Evolutionary conservation across 2,113 vertebrate genomes (phyloP).

Genomic region (Marmota monax): DNA sequence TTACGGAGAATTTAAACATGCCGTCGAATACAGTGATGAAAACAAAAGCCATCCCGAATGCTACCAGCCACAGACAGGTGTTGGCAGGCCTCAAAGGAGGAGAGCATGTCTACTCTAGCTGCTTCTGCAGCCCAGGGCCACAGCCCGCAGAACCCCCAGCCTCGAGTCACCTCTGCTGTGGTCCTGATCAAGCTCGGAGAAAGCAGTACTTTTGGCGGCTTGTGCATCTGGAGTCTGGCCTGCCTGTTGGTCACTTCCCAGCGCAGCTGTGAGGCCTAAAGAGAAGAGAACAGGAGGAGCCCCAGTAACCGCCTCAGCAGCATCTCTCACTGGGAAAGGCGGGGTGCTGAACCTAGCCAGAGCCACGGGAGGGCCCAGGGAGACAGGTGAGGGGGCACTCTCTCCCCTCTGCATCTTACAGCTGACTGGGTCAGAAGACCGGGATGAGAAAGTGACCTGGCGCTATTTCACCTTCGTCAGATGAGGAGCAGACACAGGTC

Average conservation of each 20-base stretch:
- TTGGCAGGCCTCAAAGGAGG: neutral
- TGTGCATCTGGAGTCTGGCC: neutral
- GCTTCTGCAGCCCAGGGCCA: neutral
- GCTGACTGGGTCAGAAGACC: neutral
- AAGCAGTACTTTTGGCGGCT: neutral
- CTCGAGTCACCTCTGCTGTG: neutral
- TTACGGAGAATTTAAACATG: neutral
- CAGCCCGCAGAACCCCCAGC: neutral
- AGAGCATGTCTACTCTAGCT: neutral
- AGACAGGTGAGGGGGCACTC: neutral
- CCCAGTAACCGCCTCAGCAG: neutral
- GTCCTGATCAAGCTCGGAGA: neutral
- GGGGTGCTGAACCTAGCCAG: neutral
- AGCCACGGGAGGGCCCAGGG: neutral
- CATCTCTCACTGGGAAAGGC: neutral
- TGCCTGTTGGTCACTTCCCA: neutral
- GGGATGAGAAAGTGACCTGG: neutral
- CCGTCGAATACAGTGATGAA: neutral
- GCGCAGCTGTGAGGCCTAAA: fast-evolving
- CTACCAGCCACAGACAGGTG: neutral
- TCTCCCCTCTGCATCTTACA: neutral
- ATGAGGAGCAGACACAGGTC: fast-evolving
- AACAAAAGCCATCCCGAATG: neutral
- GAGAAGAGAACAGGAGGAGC: neutral
- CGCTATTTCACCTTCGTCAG: fast-evolving